Evolutionary conservation across 2,888 invertebrate species (phyloP).

Genomic region (Malacosoma neustria): DNA sequence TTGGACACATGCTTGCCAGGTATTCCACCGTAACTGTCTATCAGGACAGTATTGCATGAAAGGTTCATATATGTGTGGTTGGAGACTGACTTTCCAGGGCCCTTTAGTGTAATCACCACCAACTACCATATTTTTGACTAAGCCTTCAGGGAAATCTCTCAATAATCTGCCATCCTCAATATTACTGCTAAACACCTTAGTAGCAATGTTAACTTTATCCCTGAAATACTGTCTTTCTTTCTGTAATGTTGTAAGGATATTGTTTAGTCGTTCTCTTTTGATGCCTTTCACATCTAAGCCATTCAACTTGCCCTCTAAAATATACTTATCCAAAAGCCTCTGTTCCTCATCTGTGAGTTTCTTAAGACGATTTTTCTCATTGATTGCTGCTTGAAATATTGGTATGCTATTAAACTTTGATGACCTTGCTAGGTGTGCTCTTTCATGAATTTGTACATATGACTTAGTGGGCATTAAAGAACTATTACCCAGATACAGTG

Average conservation of each 20-base stretch:
- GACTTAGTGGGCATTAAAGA: slow-evolving; percentile 85
- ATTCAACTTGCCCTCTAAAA: slow-evolving; percentile 88
- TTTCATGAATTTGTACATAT: slow-evolving; percentile 85
- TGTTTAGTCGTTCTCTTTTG: slow-evolving; percentile 54
- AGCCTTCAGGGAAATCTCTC: slow-evolving; percentile 82
- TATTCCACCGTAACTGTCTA: slow-evolving; percentile 84
- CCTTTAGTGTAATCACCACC: slow-evolving; percentile 79
- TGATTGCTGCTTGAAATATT: slow-evolving; percentile 81
- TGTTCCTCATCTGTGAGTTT: slow-evolving; percentile 76
- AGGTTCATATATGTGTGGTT: slow-evolving; percentile 80
- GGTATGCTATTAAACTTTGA: slow-evolving; percentile 81
- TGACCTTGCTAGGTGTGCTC: slow-evolving; percentile 83
- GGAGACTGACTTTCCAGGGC: slow-evolving; percentile 89
- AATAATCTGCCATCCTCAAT: slow-evolving; percentile 79
- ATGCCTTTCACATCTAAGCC: slow-evolving; percentile 80
- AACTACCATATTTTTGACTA: slow-evolving; percentile 78
- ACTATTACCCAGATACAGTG: slow-evolving; percentile 86
- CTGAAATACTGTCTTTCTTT: slow-evolving; percentile 78
- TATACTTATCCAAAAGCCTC: slow-evolving; percentile 84
- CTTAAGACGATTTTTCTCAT: slow-evolving; percentile 60
- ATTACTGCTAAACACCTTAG: slow-evolving; percentile 78
- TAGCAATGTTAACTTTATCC: slow-evolving; percentile 78
- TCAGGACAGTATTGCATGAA: slow-evolving; percentile 92
- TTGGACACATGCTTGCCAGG: slow-evolving; percentile 87
- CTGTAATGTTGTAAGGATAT: slow-evolving; percentile 66